A percentile compares a stretch with the other conserved stretches of the same genome.
phyloP scores from a whole-genome alignment of 2,113 vertebrate genomes.

The Toxostoma redivivum region DNA sequence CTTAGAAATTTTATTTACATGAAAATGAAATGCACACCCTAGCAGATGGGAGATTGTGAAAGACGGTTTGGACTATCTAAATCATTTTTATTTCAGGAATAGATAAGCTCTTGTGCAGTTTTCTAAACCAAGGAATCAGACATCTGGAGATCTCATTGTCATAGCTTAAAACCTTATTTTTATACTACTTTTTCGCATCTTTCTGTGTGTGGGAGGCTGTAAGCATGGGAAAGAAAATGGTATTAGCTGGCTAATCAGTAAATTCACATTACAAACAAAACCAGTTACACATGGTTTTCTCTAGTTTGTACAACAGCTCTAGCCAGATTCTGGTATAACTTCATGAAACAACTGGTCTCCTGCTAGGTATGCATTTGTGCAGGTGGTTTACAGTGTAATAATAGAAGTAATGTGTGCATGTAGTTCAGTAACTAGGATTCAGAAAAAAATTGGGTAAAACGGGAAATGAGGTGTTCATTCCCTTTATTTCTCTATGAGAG shows the following conservation, averaged over 20 bases:
- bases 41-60: background rate
- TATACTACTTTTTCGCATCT: background rate
- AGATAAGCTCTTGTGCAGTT: conserved; percentile 6
- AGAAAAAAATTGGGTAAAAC: background rate
- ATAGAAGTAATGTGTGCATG: background rate
- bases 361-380: background rate
- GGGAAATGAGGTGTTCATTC: background rate
- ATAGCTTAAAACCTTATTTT: conserved; percentile 18
- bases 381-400: background rate
- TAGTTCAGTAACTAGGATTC: background rate
- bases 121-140: conserved; percentile 20
- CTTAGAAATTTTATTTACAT: background rate
- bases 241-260: background rate
- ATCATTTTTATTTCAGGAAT: conserved; percentile 1
- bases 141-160: conserved; percentile 33
- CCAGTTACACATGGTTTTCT: background rate
- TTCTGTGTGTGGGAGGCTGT: background rate
- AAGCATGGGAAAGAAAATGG: background rate
- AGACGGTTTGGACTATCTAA: background rate
- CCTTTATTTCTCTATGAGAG: background rate
- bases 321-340: background rate
- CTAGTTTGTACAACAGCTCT: background rate
- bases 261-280: background rate
- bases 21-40: background rate
- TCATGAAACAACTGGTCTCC: background rate